Evolutionary conservation across 2,888 invertebrate species (phyloP).

Genomic region (Oscheius sp.): DNA sequence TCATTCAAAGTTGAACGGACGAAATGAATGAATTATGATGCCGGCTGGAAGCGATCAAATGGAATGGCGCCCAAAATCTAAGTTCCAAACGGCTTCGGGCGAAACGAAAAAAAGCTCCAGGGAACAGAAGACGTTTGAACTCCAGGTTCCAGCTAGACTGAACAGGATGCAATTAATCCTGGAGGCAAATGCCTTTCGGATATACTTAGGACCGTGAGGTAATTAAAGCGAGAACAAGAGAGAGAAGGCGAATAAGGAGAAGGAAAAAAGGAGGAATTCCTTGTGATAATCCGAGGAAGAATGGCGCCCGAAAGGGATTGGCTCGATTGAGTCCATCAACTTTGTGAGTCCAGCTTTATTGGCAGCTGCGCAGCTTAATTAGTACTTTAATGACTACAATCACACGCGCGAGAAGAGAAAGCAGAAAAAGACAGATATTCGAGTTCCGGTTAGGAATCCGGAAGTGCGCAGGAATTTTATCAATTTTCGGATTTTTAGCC

Average conservation of each 20-base stretch:
- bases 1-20: no score
- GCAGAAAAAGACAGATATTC: background rate
- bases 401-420: background rate
- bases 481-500: no score
- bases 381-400: conserved; percentile 32
- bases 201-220: conserved; percentile 11
- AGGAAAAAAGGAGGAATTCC: background rate
- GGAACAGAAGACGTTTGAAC: background rate
- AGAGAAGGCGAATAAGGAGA: background rate
- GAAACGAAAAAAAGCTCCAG: background rate
- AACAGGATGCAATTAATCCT: no score
- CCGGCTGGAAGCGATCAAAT: no score
- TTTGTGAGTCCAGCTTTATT: conserved; percentile 16
- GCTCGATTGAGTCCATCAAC: conserved; percentile 17
- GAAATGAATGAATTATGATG: no score
- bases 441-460: background rate
- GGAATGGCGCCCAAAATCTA: background rate
- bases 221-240: conserved; percentile 14
- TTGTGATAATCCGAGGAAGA: background rate
- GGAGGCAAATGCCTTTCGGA: conserved; percentile 9
- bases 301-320: background rate
- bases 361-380: conserved; percentile 32
- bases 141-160: background rate
- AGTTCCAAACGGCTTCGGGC: background rate
- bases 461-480: no score